These are phyloP conservation scores for Dascyllus trimaculatus DNA, from an alignment of 2,113 vertebrate genomes.

Conservation along the genomic window DNA sequence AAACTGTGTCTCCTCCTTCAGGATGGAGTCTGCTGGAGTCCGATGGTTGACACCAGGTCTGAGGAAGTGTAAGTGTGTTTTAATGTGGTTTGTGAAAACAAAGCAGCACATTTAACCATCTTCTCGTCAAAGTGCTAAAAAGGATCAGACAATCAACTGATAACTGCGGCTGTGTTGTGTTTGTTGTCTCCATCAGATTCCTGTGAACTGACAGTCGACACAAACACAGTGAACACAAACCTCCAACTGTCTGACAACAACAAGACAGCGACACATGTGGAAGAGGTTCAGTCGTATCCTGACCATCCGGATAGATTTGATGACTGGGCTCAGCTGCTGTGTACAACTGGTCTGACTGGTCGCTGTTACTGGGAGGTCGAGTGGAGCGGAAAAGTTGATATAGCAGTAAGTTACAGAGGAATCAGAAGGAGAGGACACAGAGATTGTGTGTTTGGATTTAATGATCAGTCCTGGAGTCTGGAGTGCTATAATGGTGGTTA, in stretches of 20 bases:
- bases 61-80: conserved; percentile 37
- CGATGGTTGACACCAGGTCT: conserved; percentile 25
- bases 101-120: too few species aligned
- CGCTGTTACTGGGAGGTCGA: conserved; percentile 39
- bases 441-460: conserved; percentile 15
- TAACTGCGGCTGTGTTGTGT: too few species aligned
- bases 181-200: too few species aligned
- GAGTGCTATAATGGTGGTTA: not conserved
- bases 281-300: conserved; percentile 22
- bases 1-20: not conserved
- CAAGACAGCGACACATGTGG: conserved; percentile 5
- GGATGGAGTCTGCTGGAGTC: conserved; percentile 29
- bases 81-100: too few species aligned
- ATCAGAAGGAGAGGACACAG: conserved; percentile 3
- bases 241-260: conserved; percentile 12
- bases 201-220: conserved; percentile 12
- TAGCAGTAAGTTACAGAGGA: conserved; percentile 24
- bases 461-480: conserved; percentile 33
- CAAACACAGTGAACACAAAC: conserved; percentile 15
- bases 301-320: conserved; percentile 27
- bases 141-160: not conserved
- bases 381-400: not conserved
- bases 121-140: too few species aligned
- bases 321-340: conserved; percentile 26
- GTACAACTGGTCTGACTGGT: conserved; percentile 6